These are phyloP conservation scores for Cosmorhoe ocellata DNA, from an alignment of 2,888 invertebrate species.

Conservation along the genomic window DNA sequence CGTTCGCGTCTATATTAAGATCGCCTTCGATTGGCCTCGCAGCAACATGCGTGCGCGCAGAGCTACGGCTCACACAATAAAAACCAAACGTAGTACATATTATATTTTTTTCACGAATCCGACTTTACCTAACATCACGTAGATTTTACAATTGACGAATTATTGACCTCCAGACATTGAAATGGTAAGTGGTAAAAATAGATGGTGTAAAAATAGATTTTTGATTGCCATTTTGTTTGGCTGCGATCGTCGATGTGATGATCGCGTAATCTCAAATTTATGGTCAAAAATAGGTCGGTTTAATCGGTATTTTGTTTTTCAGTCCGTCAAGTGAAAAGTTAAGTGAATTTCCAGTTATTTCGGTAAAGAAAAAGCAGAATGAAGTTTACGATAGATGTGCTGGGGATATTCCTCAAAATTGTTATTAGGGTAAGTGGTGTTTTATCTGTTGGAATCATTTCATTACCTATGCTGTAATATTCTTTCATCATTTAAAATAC, in stretches of 20 bases:
- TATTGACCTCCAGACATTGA: constrained; percentile 23
- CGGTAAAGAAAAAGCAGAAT: constrained; percentile 52
- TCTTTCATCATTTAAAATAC: too few species aligned
- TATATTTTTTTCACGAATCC: constrained; percentile 72
- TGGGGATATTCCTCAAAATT: constrained; percentile 79
- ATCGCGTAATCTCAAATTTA: constrained; percentile 37
- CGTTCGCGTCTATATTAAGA: constrained; percentile 78
- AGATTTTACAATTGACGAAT: constrained; percentile 30
- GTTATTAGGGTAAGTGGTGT: constrained; percentile 71
- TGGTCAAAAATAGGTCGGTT: constrained; percentile 26
- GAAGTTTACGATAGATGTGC: constrained; percentile 78
- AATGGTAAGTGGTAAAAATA: constrained; percentile 42
- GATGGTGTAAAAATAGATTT: constrained; percentile 32
- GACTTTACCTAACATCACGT: constrained; percentile 56
- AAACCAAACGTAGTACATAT: constrained; percentile 77
- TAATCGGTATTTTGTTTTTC: constrained; percentile 57
- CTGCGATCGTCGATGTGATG: constrained; percentile 6
- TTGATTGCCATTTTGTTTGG: constrained; percentile 18
- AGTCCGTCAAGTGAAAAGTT: constrained; percentile 65
- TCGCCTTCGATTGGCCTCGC: constrained; percentile 67
- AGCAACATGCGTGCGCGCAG: constrained; percentile 69
- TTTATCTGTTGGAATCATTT: too few species aligned
- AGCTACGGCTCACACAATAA: constrained; percentile 60
- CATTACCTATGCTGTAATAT: too few species aligned
- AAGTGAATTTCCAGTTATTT: constrained; percentile 54